Evolutionary conservation across 2,797 vertebrate species (phyloP), one percentile per base, ranked within the genome.

Genomic region (Crocodylus rhombifer): DNA sequence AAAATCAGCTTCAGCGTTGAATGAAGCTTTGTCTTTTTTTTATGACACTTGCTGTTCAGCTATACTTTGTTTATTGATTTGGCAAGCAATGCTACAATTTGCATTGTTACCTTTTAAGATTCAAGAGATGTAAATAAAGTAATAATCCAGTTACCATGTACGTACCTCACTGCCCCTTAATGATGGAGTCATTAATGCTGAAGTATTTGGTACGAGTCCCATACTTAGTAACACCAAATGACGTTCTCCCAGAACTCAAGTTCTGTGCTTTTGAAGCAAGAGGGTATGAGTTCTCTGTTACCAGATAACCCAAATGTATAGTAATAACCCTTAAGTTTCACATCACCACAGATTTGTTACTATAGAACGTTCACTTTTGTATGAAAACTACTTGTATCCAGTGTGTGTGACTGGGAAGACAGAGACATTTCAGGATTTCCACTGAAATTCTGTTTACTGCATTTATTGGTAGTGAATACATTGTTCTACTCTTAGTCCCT

Each of bases 21-120:
- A 76, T 62, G 89, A 63, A 18, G 84, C 61, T 61, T 56, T 56
- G 64, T 78, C 65, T 36, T 76, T 30, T 61, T 82, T 91, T 90
- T 92, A 51, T 74, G 79, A 61, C 57, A 56, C 60, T 91, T 90
- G n/a, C 56, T 91, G 36, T 60, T 77, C 78, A 78, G 51, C 74
- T 80, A 14, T 79, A 33, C 87, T 93, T 89, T 74, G 64, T 95
- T 83, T 84, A 82, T 95, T 88, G 78, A 83, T 42, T 82, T 92
- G 93, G 26, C 60, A 95, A 93, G 25, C 61, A 86, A 55, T 87
- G 55, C 78, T 91, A 65, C 82, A 61, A 51, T 36, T 73, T 60
- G 4, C 78, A 93, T 84, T 80, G 82, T 75, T 86, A 65, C 64
- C 78, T 92, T 95, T 95, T 88, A 63, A 23, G 91, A 15, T 80